Evolutionary conservation across 1,140 invertebrate species (phyloP), one percentile per base, ranked within the genome.

Genomic region (Diprion similis): DNA sequence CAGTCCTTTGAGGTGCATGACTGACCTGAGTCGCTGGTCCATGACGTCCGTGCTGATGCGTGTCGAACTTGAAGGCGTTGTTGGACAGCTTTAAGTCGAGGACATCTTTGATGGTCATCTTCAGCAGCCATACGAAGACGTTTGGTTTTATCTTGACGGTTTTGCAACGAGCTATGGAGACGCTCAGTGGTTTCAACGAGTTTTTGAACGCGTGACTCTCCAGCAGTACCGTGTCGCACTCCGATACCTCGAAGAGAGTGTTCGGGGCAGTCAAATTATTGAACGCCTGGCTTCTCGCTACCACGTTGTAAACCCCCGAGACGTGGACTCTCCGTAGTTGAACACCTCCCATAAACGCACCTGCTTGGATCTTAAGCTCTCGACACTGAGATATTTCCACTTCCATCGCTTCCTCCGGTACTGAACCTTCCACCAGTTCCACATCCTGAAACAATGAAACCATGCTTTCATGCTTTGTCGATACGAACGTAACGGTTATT

Each of bases 71-170:
- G 81, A 94, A 94, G 0, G 92, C 88, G 47, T 90, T 90, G 65
- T 88, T 88, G 8, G 88, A 86, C 8, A 93, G 83, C 24, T 89
- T 84, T 15, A 93, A 80, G 1, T 86, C 81, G 1, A 83, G 81
- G 1, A 93, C 89, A 59, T 93, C 89, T 70, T 80, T 88, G 68
- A 93, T 88, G 51, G 82, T 88, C 78, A 92, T 89, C 73, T 89
- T 88, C 17, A 91, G 84, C 11, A 93, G 85, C 89, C 91, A 91
- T 10, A 91, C 91, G 75, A 94, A 93, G 0, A 92, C 90, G 59
- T 89, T 86, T 11, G 89, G 88, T 72, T 91, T 90, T 51, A 93
- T 88, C 3, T 87, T 84, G 2, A 93, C 92, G 74, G 88, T 82
- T 59, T 84, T 85, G 80, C 90, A 91, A 69, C 89, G 83, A 37